Conservation (phyloP, 2,888 invertebrate genomes). For the Axea sp. region DNA sequence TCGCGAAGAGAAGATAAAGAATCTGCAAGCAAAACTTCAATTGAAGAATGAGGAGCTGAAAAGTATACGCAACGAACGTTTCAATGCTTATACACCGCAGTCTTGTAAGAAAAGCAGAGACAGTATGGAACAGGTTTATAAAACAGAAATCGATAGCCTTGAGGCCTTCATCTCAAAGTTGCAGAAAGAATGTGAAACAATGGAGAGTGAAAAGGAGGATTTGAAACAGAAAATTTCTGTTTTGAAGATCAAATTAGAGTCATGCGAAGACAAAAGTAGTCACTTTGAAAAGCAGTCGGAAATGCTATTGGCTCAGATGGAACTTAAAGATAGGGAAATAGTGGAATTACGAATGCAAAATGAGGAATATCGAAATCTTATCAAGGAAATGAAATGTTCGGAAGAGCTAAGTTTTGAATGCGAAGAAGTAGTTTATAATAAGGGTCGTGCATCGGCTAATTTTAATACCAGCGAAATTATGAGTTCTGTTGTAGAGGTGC, state of each 20-base stretch:
- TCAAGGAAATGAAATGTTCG: constrained; percentile 68
- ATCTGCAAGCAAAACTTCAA: constrained; percentile 80
- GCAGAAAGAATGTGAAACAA: constrained; percentile 81
- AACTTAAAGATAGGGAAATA: constrained; percentile 72
- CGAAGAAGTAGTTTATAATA: constrained; percentile 63
- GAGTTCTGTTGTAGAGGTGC: constrained; percentile 75
- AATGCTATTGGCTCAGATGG: constrained; percentile 65
- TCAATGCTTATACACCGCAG: constrained; percentile 71
- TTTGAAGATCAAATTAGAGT: constrained; percentile 58
- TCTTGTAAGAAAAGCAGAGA: constrained; percentile 73
- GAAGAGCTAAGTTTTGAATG: constrained; percentile 74
- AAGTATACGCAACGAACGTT: constrained; percentile 73
- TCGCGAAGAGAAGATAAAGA: constrained; percentile 81
- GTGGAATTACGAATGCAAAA: constrained; percentile 68
- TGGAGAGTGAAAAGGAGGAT: constrained; percentile 81
- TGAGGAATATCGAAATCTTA: constrained; percentile 71
- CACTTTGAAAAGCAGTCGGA: constrained; percentile 67
- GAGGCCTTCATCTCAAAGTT: constrained; percentile 81
- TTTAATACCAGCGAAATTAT: constrained; percentile 71
- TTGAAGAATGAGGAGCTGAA: constrained; percentile 77
- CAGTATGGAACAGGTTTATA: constrained; percentile 71
- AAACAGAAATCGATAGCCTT: constrained; percentile 81
- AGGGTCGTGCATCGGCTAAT: constrained; percentile 47
- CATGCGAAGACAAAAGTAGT: constrained; percentile 67
- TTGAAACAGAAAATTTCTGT: constrained; percentile 77